Base-by-base conservation (phyloP, 2,113 vertebrate genomes). In the Leptobrachium leishanense region DNA sequence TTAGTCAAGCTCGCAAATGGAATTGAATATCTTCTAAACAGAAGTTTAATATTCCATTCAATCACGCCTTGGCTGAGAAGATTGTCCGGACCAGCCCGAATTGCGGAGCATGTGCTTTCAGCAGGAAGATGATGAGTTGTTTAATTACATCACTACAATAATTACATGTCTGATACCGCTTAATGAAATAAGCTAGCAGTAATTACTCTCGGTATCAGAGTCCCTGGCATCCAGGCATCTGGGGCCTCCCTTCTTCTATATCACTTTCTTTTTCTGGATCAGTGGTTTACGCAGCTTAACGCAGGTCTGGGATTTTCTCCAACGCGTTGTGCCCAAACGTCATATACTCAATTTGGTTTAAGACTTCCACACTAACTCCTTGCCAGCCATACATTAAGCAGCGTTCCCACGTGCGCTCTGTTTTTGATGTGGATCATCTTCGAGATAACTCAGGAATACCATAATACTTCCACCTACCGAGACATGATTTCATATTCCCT, bases 81-180 rank as follows among this genome's bases (percentile, higher is more conserved):
- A 68, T 2, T 76, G 72, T 86, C 42, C 41, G 74, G 53, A 82
- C 81, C 59, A 67, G 20, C 64, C 82, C 73, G 77, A 46, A 41
- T n/a, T 76, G 46, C 63, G 63, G 79, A 82, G 66, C 62, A 78
- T 72, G 54, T 74, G 43, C 62, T 82, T 88, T 82, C 72, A 84
- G 68, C 74, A 78, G 20, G 62, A 88, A 78, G 83, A 68, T 81
- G 79, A 81, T 69, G 84, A 84, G 84, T 76, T 86, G 62, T 79
- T 78, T 81, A 87, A 86, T 85, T 87, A 76, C 57, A 85, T 71
- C 64, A 64, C 82, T 81, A 73, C 53, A 9, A 53, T 84, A 87
- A 83, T 87, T 80, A 71, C 70, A 80, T 80, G 77, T 80, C 76
- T 78, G 76, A 78, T 78, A 78, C 76, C 39, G 15, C 78, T 84